Conservation (phyloP, 1,140 invertebrate species). For the Plodia interpunctella region DNA sequence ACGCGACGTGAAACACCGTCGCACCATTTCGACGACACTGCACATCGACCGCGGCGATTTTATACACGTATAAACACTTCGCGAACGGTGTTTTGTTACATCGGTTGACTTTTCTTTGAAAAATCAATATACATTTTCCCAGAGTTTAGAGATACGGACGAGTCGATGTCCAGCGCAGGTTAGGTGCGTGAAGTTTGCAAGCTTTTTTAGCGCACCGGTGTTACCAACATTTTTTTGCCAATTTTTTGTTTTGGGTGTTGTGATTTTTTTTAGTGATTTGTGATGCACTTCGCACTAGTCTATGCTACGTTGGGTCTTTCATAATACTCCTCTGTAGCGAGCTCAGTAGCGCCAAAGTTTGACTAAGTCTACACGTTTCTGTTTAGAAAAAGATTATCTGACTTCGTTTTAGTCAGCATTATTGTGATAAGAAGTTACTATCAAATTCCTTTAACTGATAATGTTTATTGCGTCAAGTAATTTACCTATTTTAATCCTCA, state of each 20-base stretch:
- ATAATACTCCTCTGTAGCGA: conserved; percentile 43
- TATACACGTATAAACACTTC: conserved; percentile 74
- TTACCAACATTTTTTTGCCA: conserved; percentile 78
- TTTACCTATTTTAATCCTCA: too few species aligned
- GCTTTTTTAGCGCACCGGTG: conserved; percentile 78
- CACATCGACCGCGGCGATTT: conserved; percentile 68
- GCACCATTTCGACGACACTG: conserved; percentile 71
- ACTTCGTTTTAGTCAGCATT: conserved; percentile 14
- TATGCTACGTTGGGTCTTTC: conserved; percentile 50
- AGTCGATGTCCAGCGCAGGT: conserved; percentile 79
- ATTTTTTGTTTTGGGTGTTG: conserved; percentile 76
- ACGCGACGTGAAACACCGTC: conserved; percentile 66
- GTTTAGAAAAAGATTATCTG: background rate
- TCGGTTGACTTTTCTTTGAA: conserved; percentile 78
- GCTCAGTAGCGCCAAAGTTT: conserved; percentile 46
- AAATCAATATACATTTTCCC: conserved; percentile 79
- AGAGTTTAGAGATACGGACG: conserved; percentile 74
- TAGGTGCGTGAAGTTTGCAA: conserved; percentile 78
- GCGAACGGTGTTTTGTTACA: conserved; percentile 77
- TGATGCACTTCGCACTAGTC: conserved; percentile 59
- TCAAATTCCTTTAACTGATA: too few species aligned
- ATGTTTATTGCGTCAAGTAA: too few species aligned
- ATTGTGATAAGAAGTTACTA: conserved; percentile 1
- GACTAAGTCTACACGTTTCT: background rate
- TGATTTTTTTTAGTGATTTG: conserved; percentile 75